Percentiles rank a stretch among this genome's conserved stretches.
Evolutionary conservation across 1,140 invertebrate genomes (phyloP).

Genomic region (Zaprionus lachaisei): DNA sequence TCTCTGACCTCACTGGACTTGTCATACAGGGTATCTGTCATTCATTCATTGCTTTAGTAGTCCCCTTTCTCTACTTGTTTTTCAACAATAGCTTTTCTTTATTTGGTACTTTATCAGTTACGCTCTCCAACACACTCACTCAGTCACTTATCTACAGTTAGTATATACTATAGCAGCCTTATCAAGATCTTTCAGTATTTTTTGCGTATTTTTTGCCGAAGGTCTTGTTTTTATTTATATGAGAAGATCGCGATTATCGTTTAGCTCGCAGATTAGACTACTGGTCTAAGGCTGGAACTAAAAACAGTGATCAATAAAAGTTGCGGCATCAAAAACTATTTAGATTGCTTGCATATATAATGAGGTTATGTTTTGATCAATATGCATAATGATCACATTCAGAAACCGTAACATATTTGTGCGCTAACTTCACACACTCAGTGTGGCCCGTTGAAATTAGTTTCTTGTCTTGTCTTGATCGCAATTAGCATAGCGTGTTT

Average conservation of each 20-base stretch:
- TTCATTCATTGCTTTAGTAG: too few relatives aligned
- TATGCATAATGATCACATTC: neutral
- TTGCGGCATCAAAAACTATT: neutral
- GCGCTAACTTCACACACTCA: neutral
- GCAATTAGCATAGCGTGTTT: constrained; percentile 74
- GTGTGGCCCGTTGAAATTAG: constrained; percentile 8
- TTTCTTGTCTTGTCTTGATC: constrained; percentile 17
- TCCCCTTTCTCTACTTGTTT: neutral
- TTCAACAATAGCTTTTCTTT: constrained; percentile 17
- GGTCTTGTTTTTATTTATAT: constrained; percentile 37
- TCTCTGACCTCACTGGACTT: neutral
- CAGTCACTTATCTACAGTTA: constrained; percentile 15
- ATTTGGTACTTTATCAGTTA: constrained; percentile 11
- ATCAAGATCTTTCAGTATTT: constrained; percentile 31
- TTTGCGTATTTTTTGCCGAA: constrained; percentile 27
- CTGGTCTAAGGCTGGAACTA: constrained; percentile 19
- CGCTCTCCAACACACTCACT: constrained; percentile 4
- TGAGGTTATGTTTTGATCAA: neutral
- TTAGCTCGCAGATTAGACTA: constrained; percentile 32
- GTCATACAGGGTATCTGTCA: too few relatives aligned
- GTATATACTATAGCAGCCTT: constrained; percentile 12
- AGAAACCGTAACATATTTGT: neutral
- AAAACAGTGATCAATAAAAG: constrained; percentile 14
- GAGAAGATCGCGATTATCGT: constrained; percentile 30
- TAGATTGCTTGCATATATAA: neutral